Evolutionary conservation across 1,140 invertebrate species (phyloP), one percentile per base, ranked within the genome.

Genomic region (Mylabris phalerata): DNA sequence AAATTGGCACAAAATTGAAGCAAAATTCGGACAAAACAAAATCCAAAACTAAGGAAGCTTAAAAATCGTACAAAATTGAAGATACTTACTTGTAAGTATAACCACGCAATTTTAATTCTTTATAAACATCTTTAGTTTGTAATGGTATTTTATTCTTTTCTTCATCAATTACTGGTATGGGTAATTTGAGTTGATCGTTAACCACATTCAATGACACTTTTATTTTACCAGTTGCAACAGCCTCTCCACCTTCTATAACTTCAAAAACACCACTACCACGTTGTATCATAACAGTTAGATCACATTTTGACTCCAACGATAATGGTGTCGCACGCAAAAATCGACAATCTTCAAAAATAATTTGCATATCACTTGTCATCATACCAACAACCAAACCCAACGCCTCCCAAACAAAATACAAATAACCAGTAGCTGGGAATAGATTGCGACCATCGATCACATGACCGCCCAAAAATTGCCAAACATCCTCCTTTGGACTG

Each of bases 391-490:
- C 83, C 73, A 89, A 83, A 11, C 87, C 88, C 19, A 96, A 70
- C 2, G 90, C 90, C 72, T 92, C 89, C 95, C 94, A 97, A 0
- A 90, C 90, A 10, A 96, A 75, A 4, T 84, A 74, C 54, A 91
- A 67, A 69, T 90, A 98, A 25, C 92, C 92, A 7, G 93, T 95
- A 0, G 93, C 93, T 2, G 95, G 95, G 59, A 91, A 88, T 0
- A 97, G 70, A 61, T 90, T 88, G 65, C 93, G 83, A 67, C 85
- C 85, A 75, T 96, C 92, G 62, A 96, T 89, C 4, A 87, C 79
- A 73, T 97, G 93, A 1, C 91, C 93, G 26, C 77, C 73, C 75
- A 91, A 84, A 70, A 83, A 96, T 47, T 87, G 81, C 66, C 84
- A 85, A 59, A 87, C 83, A 47, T 85, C 82, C 61, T 89, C 83